Base-by-base conservation (phyloP, 2,888 invertebrate species). In the Diplazon laetatorius region DNA sequence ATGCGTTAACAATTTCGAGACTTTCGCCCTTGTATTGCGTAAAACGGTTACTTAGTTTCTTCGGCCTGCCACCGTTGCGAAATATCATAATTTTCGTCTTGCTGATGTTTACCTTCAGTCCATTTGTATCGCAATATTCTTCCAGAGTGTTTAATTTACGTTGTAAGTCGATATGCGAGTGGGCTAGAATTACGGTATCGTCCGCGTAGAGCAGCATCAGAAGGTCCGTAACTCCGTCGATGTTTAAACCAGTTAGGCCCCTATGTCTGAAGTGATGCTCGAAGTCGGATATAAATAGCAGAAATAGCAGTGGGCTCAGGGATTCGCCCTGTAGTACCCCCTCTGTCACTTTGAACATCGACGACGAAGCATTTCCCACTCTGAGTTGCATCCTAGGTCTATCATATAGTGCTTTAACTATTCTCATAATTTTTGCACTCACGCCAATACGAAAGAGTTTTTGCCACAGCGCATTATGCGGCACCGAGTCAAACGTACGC, bases 191-290 rank as follows among this genome's bases (percentile, higher is more conserved):
- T 6, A 57, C 35, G 9, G 55, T 57, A 16, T 57, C 55, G 35
- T 35, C 55, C 35, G 55, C 37, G 55, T 57, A 57, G 0, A 57
- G 10, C 6, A 57, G 14, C 55, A 57, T 57, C 9, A 57, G 6
- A 5, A 35, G 14, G 2, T 57, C 55, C 1, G 1, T 30, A 2
- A n/a, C 9, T 9, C 55, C 55, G 10, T 57, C 16, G 1, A 57
- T 35, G 14, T 57, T 57, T n/a, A 57, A 14, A 1, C 55, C 55
- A 1, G 14, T n/a, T 0, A 37, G 18, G 16, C 55, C 55, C 16
- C 16, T 57, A 0, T 16, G 6, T 16, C 55, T 57, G 4, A 37
- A 57, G 10, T 25, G 35, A 1, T 57, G 8, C 14, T 37, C 55
- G 16, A 57, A 35, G 16, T 57, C 55, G 0, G 35, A 4, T 1